Percentiles rank a stretch among this genome's conserved stretches.
These are phyloP conservation scores for Volucella inanis DNA, from an alignment of 2,888 invertebrate species.

Conservation along the genomic window DNA sequence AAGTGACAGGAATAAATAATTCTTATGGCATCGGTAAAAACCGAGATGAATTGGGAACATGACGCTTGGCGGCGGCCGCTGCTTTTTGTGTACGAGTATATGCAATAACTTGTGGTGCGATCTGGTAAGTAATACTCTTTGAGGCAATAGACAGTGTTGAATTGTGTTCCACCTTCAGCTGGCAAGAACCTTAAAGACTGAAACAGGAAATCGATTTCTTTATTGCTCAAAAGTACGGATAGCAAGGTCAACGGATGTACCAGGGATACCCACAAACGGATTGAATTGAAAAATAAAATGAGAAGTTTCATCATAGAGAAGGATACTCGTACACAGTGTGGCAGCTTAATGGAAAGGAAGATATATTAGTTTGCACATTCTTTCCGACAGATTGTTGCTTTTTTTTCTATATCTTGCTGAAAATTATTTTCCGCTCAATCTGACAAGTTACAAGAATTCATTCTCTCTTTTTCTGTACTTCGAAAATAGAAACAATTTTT, in stretches of 20 bases:
- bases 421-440: slow-evolving; percentile 67
- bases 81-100: slow-evolving; percentile 30
- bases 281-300: too few species aligned
- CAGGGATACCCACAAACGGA: background rate
- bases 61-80: slow-evolving; percentile 52
- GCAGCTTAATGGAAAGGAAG: slow-evolving; percentile 79
- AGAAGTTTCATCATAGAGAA: too few species aligned
- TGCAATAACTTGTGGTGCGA: slow-evolving; percentile 57
- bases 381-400: slow-evolving; percentile 77
- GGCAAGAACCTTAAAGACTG: slow-evolving; percentile 33
- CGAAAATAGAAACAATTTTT: slow-evolving; percentile 6
- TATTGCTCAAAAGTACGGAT: slow-evolving; percentile 17
- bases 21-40: slow-evolving; percentile 68
- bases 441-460: slow-evolving; percentile 52
- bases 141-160: slow-evolving; percentile 60
- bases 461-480: background rate
- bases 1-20: slow-evolving; percentile 60
- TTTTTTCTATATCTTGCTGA: slow-evolving; percentile 16
- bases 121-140: slow-evolving; percentile 58
- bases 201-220: slow-evolving; percentile 71
- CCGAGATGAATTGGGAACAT: slow-evolving; percentile 74
- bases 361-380: slow-evolving; percentile 80
- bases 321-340: background rate
- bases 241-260: slow-evolving; percentile 61
- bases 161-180: slow-evolving; percentile 28